phyloP scores from a whole-genome alignment of 53 echinoderm and acorn worm species.

The Echinometra lucunter region DNA sequence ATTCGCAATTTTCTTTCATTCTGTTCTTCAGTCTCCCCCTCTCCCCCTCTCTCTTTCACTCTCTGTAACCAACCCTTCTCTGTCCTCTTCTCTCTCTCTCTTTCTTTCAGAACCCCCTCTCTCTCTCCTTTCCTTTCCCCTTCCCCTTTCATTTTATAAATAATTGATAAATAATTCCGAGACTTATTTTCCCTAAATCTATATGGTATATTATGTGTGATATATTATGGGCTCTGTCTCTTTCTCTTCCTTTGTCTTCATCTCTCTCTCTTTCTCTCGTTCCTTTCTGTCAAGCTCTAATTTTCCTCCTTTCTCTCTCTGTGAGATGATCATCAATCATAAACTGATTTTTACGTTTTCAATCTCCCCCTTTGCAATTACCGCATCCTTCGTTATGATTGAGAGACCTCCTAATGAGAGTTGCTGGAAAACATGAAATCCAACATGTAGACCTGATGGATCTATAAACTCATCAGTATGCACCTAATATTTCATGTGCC shows the following conservation, averaged over 20 bases:
- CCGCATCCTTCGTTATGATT: neutral
- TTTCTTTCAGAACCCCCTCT: neutral
- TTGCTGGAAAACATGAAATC: neutral
- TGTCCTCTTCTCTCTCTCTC: neutral
- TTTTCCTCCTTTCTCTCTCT: neutral
- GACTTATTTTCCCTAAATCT: neutral
- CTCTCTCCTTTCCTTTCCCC: neutral
- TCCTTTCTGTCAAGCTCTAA: neutral
- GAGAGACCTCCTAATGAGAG: slow-evolving; percentile 5
- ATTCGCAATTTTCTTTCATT: neutral
- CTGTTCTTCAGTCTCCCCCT: neutral
- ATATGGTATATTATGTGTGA: neutral
- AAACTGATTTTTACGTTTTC: neutral
- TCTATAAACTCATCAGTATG: slow-evolving; percentile 28
- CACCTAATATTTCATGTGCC: slow-evolving; percentile 26
- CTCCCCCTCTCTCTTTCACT: neutral
- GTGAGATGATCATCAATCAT: neutral
- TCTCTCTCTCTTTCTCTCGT: neutral
- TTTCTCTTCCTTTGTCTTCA: neutral
- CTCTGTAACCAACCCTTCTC: neutral
- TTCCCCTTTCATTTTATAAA: neutral
- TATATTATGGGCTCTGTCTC: neutral
- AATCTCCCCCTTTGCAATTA: neutral
- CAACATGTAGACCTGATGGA: slow-evolving; percentile 20
- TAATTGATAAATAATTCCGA: neutral